Base-by-base conservation (phyloP, 2,888 invertebrate genomes). In the Hanleya hanleyi region DNA sequence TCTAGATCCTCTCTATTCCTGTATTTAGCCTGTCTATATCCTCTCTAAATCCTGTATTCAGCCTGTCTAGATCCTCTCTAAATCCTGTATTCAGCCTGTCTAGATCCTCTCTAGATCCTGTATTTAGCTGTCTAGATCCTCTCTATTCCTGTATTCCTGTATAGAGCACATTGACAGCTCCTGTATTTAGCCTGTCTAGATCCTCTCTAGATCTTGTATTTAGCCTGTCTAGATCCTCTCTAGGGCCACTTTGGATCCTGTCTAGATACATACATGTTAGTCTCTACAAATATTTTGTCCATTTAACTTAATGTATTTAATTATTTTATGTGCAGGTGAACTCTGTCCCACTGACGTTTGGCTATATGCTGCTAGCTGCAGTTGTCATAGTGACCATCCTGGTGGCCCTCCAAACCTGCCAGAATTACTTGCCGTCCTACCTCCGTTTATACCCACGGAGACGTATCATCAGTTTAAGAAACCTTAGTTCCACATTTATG, bases 401-500 rank as follows among this genome's bases (percentile, higher is more conserved):
- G 29, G 70, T 83, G 15, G 78, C 75, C 22, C 36, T 83, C 35
- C 57, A 80, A 67, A 80, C 75, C 22, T 36, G 83, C 35, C 57
- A 80, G 66, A 80, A 78, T 22, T 79, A 78, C 41, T 78, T 79
- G 0, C 78, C 80, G n/a, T 33, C 80, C 33, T 83, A 82, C 65
- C 72, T 79, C 37, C 65, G 82, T 49, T 72, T 83, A 67, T 81
- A 78, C 70, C 83, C 79, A 33, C 72, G 84, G 67, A 74, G 83
- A 65, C 77, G 85, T 35, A 73, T 87, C 29, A 74, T 87, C 65
- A 84, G 84, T 72, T 75, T 87, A 0, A 77, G 81, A 32, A 78
- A 83, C 26, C 80, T 87, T 12, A 83, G 86, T 70, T 86, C 87
- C 7, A 81, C 86, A 0, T 77, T 82, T 47, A 73, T 78, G 33